phyloP scores from a whole-genome alignment of 2,113 vertebrate genomes.

The Callithrix jacchus region DNA sequence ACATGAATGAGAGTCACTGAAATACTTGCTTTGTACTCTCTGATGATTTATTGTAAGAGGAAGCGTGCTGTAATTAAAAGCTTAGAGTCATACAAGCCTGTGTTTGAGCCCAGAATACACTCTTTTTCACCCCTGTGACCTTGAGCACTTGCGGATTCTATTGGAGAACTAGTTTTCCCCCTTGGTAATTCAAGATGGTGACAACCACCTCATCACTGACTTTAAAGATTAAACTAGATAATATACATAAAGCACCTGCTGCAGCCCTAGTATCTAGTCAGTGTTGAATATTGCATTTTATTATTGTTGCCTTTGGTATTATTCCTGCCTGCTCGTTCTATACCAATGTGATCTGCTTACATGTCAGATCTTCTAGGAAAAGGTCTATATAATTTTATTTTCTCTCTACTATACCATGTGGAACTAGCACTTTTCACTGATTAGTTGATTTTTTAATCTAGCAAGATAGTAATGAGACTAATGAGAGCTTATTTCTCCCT shows the following conservation, averaged over 20 bases:
- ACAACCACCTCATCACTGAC: neutral
- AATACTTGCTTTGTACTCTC: neutral
- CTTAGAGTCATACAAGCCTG: neutral
- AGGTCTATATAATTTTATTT: neutral
- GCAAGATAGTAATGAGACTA: slow-evolving; percentile 15
- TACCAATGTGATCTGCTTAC: neutral
- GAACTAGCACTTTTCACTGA: slow-evolving; percentile 35
- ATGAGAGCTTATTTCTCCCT: slow-evolving; percentile 19
- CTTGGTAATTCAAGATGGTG: neutral
- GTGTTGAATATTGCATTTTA: neutral
- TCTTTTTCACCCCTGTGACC: neutral
- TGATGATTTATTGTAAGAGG: neutral
- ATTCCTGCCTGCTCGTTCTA: neutral
- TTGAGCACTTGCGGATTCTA: neutral
- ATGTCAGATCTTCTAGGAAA: neutral
- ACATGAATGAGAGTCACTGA: neutral
- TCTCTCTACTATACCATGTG: neutral
- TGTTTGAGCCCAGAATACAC: neutral
- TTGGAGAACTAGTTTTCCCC: neutral
- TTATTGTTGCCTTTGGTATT: neutral
- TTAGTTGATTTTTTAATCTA: slow-evolving; percentile 54
- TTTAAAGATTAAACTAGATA: neutral
- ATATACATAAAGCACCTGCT: neutral
- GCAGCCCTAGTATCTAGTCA: neutral
- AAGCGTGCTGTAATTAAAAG: neutral